phyloP scores from a whole-genome alignment of 2,888 invertebrate species.

The Brachypalpus laphriformis region DNA sequence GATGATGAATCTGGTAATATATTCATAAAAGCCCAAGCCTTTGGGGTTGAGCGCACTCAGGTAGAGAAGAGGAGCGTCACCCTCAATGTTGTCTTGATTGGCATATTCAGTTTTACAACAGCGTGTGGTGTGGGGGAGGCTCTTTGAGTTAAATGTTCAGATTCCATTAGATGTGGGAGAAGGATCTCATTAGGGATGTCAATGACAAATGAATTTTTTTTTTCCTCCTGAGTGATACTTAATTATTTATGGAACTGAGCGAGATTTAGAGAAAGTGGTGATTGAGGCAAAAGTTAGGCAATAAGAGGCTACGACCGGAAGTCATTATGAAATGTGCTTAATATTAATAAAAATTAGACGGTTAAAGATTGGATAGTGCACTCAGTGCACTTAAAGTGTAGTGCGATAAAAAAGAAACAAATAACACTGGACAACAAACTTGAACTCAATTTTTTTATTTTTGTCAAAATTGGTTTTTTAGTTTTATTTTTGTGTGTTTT shows the following conservation, averaged over 20 bases:
- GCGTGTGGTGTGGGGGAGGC: background rate
- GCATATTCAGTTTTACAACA: slow-evolving; percentile 29
- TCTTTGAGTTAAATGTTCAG: slow-evolving; percentile 13
- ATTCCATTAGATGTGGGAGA: background rate
- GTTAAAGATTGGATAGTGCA: too few species aligned
- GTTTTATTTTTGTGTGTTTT: too few species aligned
- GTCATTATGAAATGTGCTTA: too few species aligned
- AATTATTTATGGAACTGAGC: slow-evolving; percentile 10
- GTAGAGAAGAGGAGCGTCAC: background rate
- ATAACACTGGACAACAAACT: too few species aligned
- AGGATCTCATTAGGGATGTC: slow-evolving; percentile 28
- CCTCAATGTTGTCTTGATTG: slow-evolving; percentile 18
- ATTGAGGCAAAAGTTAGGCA: background rate
- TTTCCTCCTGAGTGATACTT: background rate
- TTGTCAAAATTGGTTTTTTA: too few species aligned
- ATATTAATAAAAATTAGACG: too few species aligned
- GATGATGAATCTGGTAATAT: slow-evolving; percentile 14
- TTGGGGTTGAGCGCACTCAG: background rate
- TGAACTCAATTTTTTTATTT: too few species aligned
- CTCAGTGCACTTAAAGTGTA: too few species aligned
- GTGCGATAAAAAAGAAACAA: too few species aligned
- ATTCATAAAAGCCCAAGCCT: slow-evolving; percentile 37
- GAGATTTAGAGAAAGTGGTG: background rate
- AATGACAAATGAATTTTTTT: slow-evolving; percentile 6
- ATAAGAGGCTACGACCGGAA: background rate